Evolutionary conservation across 2,888 invertebrate genomes (phyloP), one percentile per base, ranked within the genome.

Genomic region (Mesorhabditis spiculigera): DNA sequence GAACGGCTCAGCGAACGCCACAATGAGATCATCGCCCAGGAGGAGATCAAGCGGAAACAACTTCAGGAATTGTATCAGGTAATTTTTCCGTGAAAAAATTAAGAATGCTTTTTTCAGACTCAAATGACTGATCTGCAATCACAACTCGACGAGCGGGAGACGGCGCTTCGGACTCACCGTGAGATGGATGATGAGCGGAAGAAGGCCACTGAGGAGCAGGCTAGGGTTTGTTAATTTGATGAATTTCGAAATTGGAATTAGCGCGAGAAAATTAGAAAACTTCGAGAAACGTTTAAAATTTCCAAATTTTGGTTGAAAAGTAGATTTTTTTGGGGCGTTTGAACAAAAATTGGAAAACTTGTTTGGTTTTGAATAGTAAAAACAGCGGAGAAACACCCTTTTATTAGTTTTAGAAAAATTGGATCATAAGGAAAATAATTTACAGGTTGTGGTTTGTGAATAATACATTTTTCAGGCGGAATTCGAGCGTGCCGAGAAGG

Each of bases 401-500:
- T 13, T 66, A 63, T 4, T 43, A 6, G 42, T 65, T 28, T 13
- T 28, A 58, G 43, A 13, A 42, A 4, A 16, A 16, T 43, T 43
- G n/a, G 28, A 43, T 28, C 28, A 28, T 28, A 28, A 28, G 28
- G 28, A 28, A 28, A 28, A 28, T 28, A 28, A 28, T 28, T 28
- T 28, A 28, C 28, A 28, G 28, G 28, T 28, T 28, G 28, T 28
- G 28, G 28, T 28, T 28, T 28, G 28, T 28, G 28, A 28, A 28
- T 28, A 28, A 28, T 28, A 28, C 28, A 28, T 28, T 28, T n/a
- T 69, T 50, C 67, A 76, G 75, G 63, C 72, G 63, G 72, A 80
- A 63, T 83, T 77, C 69, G 78, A 76, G 63, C 74, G 80, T 8
- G 76, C 80, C 8, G 78, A 90, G 81, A 90, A 91, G 85, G 90